These are phyloP conservation scores for Chironomus riparius DNA, from an alignment of 2,888 invertebrate species.

Conservation along the genomic window DNA sequence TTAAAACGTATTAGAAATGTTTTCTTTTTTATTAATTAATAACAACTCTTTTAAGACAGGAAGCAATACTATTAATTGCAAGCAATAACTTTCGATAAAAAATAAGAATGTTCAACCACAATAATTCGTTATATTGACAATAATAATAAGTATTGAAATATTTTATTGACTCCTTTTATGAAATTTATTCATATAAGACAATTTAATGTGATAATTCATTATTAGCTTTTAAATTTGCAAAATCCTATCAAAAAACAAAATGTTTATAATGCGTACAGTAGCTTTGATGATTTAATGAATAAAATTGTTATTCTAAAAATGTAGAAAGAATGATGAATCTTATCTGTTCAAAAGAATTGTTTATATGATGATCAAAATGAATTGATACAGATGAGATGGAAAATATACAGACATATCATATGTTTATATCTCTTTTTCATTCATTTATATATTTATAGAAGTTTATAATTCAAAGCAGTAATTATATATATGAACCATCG, in stretches of 20 bases:
- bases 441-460: slow-evolving; percentile 11
- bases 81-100: too few species aligned
- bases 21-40: not conserved
- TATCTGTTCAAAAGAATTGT: not conserved
- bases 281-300: too few species aligned
- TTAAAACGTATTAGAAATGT: too few species aligned
- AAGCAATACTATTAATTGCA: not conserved
- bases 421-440: slow-evolving; percentile 8
- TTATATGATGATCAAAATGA: slow-evolving; percentile 13
- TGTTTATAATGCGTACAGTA: too few species aligned
- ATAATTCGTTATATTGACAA: not conserved
- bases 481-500: not conserved
- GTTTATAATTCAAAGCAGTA: not conserved
- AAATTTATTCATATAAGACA: too few species aligned
- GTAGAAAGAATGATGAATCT: too few species aligned
- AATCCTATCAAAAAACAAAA: too few species aligned
- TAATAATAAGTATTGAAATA: too few species aligned
- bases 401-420: slow-evolving; percentile 15
- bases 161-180: too few species aligned
- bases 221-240: too few species aligned
- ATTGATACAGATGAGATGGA: slow-evolving; percentile 2
- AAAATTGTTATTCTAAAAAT: too few species aligned
- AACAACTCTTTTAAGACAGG: not conserved
- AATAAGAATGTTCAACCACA: not conserved
- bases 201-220: too few species aligned